phyloP scores from a whole-genome alignment of 2,113 vertebrate species.

The Coptodon bakossiorum region DNA sequence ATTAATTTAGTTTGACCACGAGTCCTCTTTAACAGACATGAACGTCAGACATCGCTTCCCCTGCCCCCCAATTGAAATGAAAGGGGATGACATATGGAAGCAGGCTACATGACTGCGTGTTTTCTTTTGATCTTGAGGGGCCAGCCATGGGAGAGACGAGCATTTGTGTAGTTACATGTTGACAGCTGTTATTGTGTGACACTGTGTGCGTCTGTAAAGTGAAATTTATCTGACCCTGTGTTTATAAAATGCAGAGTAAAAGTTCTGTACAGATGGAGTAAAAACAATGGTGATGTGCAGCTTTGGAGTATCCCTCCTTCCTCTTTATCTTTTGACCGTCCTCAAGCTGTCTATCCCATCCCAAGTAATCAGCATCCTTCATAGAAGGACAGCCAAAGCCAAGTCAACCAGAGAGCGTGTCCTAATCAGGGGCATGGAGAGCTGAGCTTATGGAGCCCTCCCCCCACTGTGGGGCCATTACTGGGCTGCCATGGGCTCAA shows the following conservation, averaged over 20 bases:
- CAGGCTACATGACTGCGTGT: background rate
- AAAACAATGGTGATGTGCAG: background rate
- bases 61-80: background rate
- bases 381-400: constrained; percentile 39
- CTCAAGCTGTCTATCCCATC: constrained; percentile 44
- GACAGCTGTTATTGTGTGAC: background rate
- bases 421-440: constrained; percentile 54
- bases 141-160: constrained; percentile 3
- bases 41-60: background rate
- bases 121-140: constrained; percentile 39
- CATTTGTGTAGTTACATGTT: background rate
- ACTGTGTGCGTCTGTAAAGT: background rate
- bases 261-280: background rate
- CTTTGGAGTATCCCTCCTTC: background rate
- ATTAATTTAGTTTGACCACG: background rate
- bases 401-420: constrained; percentile 50
- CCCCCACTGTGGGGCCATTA: constrained; percentile 47
- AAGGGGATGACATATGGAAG: background rate
- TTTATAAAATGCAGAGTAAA: background rate
- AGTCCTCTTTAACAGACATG: background rate
- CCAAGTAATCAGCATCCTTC: constrained; percentile 59
- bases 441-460: constrained; percentile 38
- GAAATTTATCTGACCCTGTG: background rate
- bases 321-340: constrained; percentile 36
- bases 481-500: constrained; percentile 38